Percentiles rank a stretch among this genome's conserved stretches.
phyloP scores from a whole-genome alignment of 53 echinoderm and acorn worm species.

The Stichopus horrens region DNA sequence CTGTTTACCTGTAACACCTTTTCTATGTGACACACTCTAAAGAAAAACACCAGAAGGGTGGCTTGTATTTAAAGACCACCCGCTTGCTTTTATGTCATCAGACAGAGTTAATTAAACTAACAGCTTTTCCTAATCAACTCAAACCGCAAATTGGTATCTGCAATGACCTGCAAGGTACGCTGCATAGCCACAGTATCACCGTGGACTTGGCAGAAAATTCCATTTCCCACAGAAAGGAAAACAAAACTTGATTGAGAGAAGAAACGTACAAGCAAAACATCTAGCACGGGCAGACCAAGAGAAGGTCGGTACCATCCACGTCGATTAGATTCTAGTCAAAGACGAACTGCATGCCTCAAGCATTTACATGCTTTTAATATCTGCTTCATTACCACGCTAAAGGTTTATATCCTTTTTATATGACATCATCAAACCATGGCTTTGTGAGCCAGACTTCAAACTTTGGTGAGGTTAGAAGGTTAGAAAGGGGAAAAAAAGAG shows the following conservation, averaged over 20 bases:
- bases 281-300: neutral
- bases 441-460: neutral
- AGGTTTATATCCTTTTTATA: neutral
- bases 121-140: conserved; percentile 32
- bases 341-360: conserved; percentile 5
- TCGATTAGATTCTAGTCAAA: neutral
- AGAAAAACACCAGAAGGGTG: neutral
- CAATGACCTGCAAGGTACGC: neutral
- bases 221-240: neutral
- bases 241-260: neutral
- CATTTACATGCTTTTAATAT: conserved; percentile 5
- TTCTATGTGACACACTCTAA: neutral
- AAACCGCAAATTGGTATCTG: conserved; percentile 17
- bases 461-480: too few species aligned
- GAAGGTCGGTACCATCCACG: neutral
- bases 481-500: too few species aligned
- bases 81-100: neutral
- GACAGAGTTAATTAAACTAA: conserved; percentile 26
- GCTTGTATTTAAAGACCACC: neutral
- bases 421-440: neutral
- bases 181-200: neutral
- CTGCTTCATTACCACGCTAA: neutral
- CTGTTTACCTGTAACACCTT: neutral
- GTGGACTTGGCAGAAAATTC: too few species aligned
- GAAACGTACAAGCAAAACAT: neutral